These are phyloP conservation scores for Suillia variegata DNA, from an alignment of 2,888 invertebrate genomes.

Conservation along the genomic window DNA sequence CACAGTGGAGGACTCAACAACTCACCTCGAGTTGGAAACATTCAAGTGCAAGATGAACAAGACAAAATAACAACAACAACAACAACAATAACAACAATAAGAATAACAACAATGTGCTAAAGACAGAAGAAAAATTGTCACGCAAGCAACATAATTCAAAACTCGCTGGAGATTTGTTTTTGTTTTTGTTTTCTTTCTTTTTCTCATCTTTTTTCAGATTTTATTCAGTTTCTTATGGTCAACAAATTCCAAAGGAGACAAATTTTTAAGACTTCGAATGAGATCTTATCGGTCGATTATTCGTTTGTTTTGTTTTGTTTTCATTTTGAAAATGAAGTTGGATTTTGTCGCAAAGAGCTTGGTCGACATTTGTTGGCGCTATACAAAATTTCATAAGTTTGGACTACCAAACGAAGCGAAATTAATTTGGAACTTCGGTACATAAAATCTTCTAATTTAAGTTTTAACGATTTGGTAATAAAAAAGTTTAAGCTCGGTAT, in stretches of 20 bases:
- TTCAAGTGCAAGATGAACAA: too few relatives aligned
- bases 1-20: too few relatives aligned
- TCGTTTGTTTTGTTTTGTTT: not conserved
- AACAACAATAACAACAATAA: not conserved
- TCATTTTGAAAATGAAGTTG: too few relatives aligned
- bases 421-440: too few relatives aligned
- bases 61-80: not conserved
- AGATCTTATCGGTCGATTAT: not conserved
- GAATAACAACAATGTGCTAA: not conserved
- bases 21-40: slow-evolving; percentile 11
- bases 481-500: too few relatives aligned
- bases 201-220: not conserved
- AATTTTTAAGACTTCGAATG: not conserved
- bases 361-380: too few relatives aligned
- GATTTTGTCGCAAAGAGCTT: too few relatives aligned
- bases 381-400: too few relatives aligned
- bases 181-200: not conserved
- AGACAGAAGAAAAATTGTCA: slow-evolving; percentile 30
- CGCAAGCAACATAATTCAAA: slow-evolving; percentile 32
- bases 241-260: not conserved
- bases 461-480: too few relatives aligned
- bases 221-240: not conserved
- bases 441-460: too few relatives aligned
- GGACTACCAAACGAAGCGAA: too few relatives aligned
- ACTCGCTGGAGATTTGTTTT: slow-evolving; percentile 1